Conservation (phyloP, 2,888 invertebrate genomes). For the Drosophila hamatofila region DNA sequence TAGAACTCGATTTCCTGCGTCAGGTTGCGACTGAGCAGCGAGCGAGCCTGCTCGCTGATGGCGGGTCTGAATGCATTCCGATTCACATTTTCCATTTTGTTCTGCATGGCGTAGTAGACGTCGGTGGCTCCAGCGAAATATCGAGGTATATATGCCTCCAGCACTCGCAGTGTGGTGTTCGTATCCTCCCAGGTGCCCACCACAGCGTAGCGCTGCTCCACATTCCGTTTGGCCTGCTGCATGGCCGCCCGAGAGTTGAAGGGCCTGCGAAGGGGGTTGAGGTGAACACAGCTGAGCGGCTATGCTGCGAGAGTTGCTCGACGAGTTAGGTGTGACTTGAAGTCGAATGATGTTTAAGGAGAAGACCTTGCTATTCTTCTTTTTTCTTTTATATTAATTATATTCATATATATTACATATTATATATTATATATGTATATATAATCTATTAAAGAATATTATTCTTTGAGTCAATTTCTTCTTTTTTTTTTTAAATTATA, state of each 20-base stretch:
- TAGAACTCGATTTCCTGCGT: conserved; percentile 95
- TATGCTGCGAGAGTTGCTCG: conserved; percentile 26
- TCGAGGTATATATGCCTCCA: conserved; percentile 81
- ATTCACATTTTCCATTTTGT: conserved; percentile 67
- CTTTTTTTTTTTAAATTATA: too few species aligned
- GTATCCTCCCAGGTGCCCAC: conserved; percentile 95
- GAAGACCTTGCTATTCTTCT: too few species aligned
- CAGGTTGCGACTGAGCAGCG: conserved; percentile 92
- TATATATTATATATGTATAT: too few species aligned
- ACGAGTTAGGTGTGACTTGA: conserved; percentile 15
- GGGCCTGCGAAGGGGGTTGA: conserved; percentile 86
- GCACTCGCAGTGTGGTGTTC: conserved; percentile 90
- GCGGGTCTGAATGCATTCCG: conserved; percentile 92
- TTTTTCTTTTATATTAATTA: too few species aligned
- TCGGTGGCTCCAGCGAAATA: conserved; percentile 92
- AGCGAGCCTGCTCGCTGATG: conserved; percentile 92
- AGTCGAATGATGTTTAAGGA: not conserved
- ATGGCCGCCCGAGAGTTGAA: conserved; percentile 93
- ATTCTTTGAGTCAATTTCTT: too few species aligned
- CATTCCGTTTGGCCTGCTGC: conserved; percentile 92
- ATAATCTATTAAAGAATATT: too few species aligned
- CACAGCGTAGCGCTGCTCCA: conserved; percentile 93
- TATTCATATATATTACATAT: too few species aligned
- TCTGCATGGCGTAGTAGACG: conserved; percentile 88
- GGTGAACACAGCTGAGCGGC: not conserved